These are phyloP conservation scores for Sisor rabdophorus DNA, from an alignment of 2,113 vertebrate genomes.

Conservation along the genomic window DNA sequence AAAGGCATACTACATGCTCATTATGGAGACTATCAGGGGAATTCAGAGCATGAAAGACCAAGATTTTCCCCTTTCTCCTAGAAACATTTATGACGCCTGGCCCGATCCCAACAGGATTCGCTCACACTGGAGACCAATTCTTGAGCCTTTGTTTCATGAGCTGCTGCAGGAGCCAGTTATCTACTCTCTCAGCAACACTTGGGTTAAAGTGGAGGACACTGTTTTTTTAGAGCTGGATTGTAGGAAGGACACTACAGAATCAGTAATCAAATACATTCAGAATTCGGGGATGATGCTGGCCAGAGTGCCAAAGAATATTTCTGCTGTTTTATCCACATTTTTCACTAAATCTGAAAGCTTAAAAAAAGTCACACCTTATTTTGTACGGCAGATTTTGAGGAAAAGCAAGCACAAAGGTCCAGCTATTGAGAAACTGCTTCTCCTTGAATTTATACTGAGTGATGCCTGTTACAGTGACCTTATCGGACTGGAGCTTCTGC, in stretches of 20 bases:
- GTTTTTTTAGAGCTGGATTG: slow-evolving; percentile 86
- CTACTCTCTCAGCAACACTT: slow-evolving; percentile 76
- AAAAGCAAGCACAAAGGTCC: slow-evolving; percentile 76
- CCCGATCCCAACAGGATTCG: slow-evolving; percentile 77
- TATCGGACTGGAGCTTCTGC: slow-evolving; percentile 89
- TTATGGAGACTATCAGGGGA: slow-evolving; percentile 81
- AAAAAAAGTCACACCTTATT: slow-evolving; percentile 80
- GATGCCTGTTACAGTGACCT: slow-evolving; percentile 88
- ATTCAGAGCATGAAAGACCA: slow-evolving; percentile 79
- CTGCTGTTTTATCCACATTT: slow-evolving; percentile 71
- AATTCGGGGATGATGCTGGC: slow-evolving; percentile 87
- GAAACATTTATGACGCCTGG: slow-evolving; percentile 83
- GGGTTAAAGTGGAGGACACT: slow-evolving; percentile 81
- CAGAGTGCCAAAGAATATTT: slow-evolving; percentile 77
- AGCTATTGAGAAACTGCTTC: slow-evolving; percentile 77
- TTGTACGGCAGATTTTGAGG: slow-evolving; percentile 82
- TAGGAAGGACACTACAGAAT: slow-evolving; percentile 68
- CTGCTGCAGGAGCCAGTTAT: slow-evolving; percentile 82
- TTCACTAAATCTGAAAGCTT: slow-evolving; percentile 61
- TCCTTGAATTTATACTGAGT: slow-evolving; percentile 86
- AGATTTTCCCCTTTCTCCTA: slow-evolving; percentile 76
- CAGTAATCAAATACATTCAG: slow-evolving; percentile 90
- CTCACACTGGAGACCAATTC: slow-evolving; percentile 82
- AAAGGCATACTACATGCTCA: slow-evolving; percentile 83
- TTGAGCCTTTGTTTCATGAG: slow-evolving; percentile 84